phyloP scores from a whole-genome alignment of 2,797 vertebrate species.

The Philypnodon macrostomus region DNA sequence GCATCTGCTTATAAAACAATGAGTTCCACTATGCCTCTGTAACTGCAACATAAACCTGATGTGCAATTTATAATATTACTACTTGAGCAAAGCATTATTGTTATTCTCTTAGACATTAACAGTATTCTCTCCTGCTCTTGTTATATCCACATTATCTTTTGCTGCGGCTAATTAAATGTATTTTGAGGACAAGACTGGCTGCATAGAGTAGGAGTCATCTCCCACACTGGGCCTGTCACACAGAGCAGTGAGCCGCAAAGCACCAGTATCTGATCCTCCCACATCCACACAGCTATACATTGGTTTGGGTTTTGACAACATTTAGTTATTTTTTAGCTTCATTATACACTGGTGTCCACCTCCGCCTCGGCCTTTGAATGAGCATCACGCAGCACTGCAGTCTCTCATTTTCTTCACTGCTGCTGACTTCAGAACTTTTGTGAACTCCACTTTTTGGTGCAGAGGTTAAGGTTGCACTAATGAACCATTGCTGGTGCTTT shows the following conservation, averaged over 20 bases:
- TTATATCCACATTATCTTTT: not conserved
- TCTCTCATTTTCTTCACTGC: not conserved
- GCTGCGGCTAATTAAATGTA: conserved; percentile 38
- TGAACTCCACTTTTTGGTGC: conserved; percentile 2
- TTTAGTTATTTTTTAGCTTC: conserved; percentile 16
- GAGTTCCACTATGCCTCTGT: no score
- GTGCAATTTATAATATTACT: not conserved
- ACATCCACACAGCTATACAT: conserved; percentile 36
- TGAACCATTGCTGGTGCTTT: not conserved
- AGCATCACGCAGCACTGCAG: not conserved
- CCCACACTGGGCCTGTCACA: conserved; percentile 51
- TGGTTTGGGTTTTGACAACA: conserved; percentile 15
- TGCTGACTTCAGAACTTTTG: conserved; percentile 1
- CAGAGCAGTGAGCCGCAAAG: conserved; percentile 46
- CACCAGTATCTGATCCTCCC: conserved; percentile 40
- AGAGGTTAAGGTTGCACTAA: not conserved
- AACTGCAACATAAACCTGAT: no score
- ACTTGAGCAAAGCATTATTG: no score
- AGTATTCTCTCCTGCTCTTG: not conserved
- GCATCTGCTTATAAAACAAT: no score
- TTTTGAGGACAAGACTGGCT: conserved; percentile 36
- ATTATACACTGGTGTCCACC: conserved; percentile 15
- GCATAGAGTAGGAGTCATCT: conserved; percentile 41
- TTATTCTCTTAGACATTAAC: not conserved
- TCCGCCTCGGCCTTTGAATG: conserved; percentile 3